A percentile compares a stretch with the other conserved stretches of the same genome.
These are phyloP conservation scores for Halcyon badia DNA, from an alignment of 2,797 vertebrate species.

Conservation along the genomic window DNA sequence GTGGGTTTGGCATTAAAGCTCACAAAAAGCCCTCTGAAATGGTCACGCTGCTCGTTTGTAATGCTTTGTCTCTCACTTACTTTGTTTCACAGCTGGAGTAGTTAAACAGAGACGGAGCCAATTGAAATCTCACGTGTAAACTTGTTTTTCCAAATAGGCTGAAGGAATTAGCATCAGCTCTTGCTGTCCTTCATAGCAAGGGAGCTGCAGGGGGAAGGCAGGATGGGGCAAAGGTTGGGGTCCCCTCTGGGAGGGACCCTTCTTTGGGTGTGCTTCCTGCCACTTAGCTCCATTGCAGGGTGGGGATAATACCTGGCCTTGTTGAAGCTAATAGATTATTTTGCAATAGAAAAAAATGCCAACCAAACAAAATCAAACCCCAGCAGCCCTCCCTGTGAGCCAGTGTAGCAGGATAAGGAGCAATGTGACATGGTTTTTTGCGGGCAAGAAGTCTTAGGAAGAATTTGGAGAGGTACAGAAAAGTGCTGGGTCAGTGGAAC, in stretches of 20 bases:
- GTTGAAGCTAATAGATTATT: neutral
- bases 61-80: constrained; percentile 52
- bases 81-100: constrained; percentile 65
- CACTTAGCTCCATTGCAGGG: neutral
- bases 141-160: constrained; percentile 14
- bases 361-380: neutral
- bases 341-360: neutral
- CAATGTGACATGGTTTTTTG: accelerated
- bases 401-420: neutral
- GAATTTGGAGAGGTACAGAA: neutral
- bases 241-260: neutral
- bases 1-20: constrained; percentile 48
- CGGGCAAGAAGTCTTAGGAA: neutral
- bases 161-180: neutral
- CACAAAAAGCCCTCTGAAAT: constrained; percentile 53
- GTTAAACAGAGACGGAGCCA: constrained; percentile 23
- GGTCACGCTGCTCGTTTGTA: constrained; percentile 24
- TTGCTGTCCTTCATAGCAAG: accelerated
- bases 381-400: neutral
- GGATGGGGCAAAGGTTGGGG: neutral
- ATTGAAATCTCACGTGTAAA: constrained; percentile 27
- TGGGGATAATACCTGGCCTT: neutral
- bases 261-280: neutral
- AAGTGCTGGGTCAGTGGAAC: neutral
- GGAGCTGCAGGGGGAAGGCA: neutral